Evolutionary conservation across 2,888 invertebrate species (phyloP), one percentile per base, ranked within the genome.

Genomic region (Ophion slaviceki): DNA sequence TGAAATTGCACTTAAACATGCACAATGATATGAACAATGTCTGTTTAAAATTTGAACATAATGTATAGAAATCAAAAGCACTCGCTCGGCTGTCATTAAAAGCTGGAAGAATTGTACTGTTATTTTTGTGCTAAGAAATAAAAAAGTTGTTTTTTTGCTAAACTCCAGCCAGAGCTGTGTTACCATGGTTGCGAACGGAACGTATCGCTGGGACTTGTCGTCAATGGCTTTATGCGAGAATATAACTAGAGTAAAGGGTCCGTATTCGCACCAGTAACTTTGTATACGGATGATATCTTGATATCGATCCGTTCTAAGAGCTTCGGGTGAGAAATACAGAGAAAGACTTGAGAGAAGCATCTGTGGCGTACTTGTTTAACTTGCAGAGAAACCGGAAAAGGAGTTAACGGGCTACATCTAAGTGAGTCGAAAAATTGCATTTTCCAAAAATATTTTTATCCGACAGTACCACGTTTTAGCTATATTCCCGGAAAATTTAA

Each of bases 301-400:
- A 82, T 82, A 82, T 82, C 82, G 82, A 82, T 78, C 72, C 24
- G 78, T 59, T 82, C 77, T 61, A 24, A 82, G 47, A 77, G 82
- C 59, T 28, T 40, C 17, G n/a, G 36, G 64, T 28, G 28, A 14
- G 24, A 6, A 53, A 53, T 53, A 17, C 53, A 40, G 67, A 57
- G 77, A 53, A 57, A 82, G 72, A 47, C 72, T 72, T 47, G 57
- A 71, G 70, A 78, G 67, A 72, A 78, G 72, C 82, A 78, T 72
- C 72, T 64, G 72, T 72, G 67, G 61, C 77, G 61, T 82, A 67
- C 61, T 57, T 61, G 59, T 57, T 71, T 71, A 24, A 47, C 64
- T 67, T 40, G 14, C 36, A 68, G 68, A 66, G 47, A 81, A 61
- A 75, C 67, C 66, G 57, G 59, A 77, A 77, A 67, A 59, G 77